Conservation (phyloP, 1,140 invertebrate species). For the Drosophila rhopaloa region DNA sequence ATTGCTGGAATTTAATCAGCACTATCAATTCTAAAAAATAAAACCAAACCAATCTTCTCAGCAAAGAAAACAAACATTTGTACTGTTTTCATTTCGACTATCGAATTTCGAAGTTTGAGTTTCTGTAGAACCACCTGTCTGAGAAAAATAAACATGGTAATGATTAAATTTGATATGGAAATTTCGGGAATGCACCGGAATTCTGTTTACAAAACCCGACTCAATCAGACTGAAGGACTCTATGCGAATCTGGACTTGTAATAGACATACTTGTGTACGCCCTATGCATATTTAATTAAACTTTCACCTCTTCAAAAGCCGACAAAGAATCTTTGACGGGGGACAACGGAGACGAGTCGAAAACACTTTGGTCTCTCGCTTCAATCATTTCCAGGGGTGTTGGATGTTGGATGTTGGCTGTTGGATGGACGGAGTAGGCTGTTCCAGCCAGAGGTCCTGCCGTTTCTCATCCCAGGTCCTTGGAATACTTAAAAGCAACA, state of each 20-base stretch:
- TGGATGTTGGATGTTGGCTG: not conserved
- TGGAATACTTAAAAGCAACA: conserved; percentile 70
- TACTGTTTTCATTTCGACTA: not conserved
- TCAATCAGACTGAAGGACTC: conserved; percentile 2
- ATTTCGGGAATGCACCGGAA: not conserved
- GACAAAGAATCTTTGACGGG: conserved; percentile 36
- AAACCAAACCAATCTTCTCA: too few species aligned
- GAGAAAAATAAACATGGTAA: not conserved
- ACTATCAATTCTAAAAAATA: too few species aligned
- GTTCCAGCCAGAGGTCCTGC: conserved; percentile 12
- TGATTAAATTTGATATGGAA: not conserved
- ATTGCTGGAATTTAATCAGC: too few species aligned
- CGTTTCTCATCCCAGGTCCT: not conserved
- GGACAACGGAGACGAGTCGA: conserved; percentile 35
- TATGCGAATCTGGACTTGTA: conserved; percentile 2
- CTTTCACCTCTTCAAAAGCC: conserved; percentile 61
- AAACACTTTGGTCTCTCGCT: conserved; percentile 52
- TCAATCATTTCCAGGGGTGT: conserved; percentile 19
- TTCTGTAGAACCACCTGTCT: too few species aligned
- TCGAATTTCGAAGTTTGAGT: too few species aligned
- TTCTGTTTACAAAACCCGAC: not conserved
- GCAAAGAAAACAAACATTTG: not conserved
- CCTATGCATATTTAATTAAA: conserved; percentile 77
- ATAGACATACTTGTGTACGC: conserved; percentile 24
- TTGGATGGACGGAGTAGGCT: not conserved